Conservation (phyloP, 1,140 invertebrate genomes). For the Tenebrio molitor region DNA sequence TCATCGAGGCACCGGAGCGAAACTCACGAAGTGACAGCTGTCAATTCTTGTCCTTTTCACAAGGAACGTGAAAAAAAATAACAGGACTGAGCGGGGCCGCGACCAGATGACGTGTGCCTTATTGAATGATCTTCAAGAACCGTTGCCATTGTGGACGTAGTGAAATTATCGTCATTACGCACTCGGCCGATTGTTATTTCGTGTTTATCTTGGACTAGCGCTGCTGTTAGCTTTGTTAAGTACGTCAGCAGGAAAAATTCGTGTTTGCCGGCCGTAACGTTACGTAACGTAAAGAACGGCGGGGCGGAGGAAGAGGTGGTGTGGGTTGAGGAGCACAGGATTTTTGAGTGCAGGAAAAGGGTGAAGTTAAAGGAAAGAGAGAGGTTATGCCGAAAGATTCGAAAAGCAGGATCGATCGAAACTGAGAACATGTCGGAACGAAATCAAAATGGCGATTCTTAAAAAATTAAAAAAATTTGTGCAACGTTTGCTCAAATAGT, state of each 20-base stretch:
- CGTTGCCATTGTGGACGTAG: conserved; percentile 23
- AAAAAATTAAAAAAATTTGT: too few species aligned
- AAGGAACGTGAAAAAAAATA: conserved; percentile 5
- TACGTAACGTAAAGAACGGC: conserved; percentile 15
- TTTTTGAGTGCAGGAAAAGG: too few species aligned
- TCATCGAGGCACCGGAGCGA: conserved; percentile 45
- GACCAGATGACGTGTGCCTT: conserved; percentile 35
- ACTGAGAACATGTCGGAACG: too few species aligned
- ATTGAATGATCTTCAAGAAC: conserved; percentile 23
- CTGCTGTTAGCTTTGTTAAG: conserved; percentile 24
- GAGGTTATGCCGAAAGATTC: too few species aligned
- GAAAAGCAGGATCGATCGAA: too few species aligned
- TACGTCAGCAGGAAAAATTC: conserved; percentile 22
- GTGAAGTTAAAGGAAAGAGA: too few species aligned
- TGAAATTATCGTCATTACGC: conserved; percentile 22
- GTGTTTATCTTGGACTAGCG: conserved; percentile 20
- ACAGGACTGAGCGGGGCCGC: conserved; percentile 9
- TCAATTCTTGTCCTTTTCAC: conserved; percentile 46
- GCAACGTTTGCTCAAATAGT: too few species aligned
- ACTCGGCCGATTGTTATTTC: conserved; percentile 14
- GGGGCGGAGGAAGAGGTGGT: too few species aligned
- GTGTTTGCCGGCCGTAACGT: background rate
- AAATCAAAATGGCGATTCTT: too few species aligned
- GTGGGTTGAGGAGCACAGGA: too few species aligned
- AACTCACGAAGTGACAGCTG: conserved; percentile 53